Percentiles rank a stretch among this genome's conserved stretches.
phyloP scores from a whole-genome alignment of 35 echinoderm and acorn worm species.

The Apostichopus californicus region DNA sequence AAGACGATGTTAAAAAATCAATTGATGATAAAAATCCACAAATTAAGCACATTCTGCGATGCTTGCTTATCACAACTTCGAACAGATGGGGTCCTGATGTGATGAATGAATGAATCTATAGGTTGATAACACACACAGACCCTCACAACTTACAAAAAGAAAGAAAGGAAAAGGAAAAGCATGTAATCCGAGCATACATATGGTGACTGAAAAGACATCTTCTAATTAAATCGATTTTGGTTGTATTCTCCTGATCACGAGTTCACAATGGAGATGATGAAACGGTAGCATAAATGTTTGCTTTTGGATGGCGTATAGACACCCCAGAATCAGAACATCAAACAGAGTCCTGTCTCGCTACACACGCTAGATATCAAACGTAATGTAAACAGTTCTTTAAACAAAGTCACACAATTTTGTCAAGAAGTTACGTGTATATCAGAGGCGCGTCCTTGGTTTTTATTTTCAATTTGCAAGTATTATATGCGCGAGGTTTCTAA shows the following conservation, averaged over 20 bases:
- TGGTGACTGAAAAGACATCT: constrained; percentile 30
- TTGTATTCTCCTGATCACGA: background rate
- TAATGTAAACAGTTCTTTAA: background rate
- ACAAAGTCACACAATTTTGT: background rate
- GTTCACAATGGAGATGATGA: background rate
- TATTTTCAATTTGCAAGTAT: too few species aligned
- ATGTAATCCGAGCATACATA: background rate
- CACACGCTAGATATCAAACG: background rate
- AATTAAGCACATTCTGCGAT: constrained; percentile 27
- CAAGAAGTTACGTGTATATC: background rate
- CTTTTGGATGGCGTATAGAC: constrained; percentile 4
- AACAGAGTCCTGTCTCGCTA: constrained; percentile 9
- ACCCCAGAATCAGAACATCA: constrained; percentile 27
- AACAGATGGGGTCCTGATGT: background rate
- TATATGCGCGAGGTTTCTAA: too few species aligned
- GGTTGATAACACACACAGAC: too few species aligned
- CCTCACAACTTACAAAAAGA: too few species aligned
- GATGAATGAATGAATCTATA: background rate
- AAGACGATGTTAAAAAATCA: constrained; percentile 9
- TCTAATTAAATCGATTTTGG: constrained; percentile 54
- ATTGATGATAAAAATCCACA: constrained; percentile 49
- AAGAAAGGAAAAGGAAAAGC: background rate
- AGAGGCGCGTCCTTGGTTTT: too few species aligned
- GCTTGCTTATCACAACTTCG: background rate
- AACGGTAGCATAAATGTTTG: constrained; percentile 32